Evolutionary conservation across 2,113 vertebrate species (phyloP).

Genomic region (Gallinago jamesoni): DNA sequence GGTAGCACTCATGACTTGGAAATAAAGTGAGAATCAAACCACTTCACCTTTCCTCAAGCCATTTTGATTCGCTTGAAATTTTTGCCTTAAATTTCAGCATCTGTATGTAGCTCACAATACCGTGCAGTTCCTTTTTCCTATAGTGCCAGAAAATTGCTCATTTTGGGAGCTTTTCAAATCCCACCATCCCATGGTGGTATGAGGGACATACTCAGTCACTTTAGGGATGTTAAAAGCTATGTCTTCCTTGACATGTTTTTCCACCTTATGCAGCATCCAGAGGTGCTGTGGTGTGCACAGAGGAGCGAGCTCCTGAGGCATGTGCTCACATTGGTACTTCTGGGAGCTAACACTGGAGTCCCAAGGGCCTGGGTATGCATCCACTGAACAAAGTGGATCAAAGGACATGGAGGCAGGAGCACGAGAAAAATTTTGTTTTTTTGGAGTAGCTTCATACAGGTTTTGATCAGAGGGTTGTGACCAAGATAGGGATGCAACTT

Average conservation of each 20-base stretch:
- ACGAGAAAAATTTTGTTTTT: not conserved
- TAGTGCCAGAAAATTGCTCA: not conserved
- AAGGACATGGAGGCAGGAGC: not conserved
- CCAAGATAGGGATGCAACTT: not conserved
- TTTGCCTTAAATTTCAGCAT: not conserved
- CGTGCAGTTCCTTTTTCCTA: not conserved
- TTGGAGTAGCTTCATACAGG: not conserved
- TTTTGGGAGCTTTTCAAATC: not conserved
- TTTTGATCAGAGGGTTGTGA: not conserved
- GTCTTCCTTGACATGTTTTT: not conserved
- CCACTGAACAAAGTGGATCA: not conserved
- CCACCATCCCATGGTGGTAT: not conserved
- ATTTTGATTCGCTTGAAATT: not conserved
- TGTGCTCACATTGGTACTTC: not conserved
- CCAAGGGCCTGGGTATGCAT: not conserved
- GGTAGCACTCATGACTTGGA: not conserved
- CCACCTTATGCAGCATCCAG: not conserved
- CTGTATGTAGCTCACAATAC: not conserved
- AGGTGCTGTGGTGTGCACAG: not conserved
- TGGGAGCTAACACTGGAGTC: not conserved
- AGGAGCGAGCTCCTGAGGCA: not conserved
- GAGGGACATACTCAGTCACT: not conserved
- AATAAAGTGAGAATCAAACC: not conserved
- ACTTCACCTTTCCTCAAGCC: not conserved
- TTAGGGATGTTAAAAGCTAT: not conserved